Evolutionary conservation across 2,888 invertebrate species (phyloP).

Genomic region (Phymatocera aterrima): DNA sequence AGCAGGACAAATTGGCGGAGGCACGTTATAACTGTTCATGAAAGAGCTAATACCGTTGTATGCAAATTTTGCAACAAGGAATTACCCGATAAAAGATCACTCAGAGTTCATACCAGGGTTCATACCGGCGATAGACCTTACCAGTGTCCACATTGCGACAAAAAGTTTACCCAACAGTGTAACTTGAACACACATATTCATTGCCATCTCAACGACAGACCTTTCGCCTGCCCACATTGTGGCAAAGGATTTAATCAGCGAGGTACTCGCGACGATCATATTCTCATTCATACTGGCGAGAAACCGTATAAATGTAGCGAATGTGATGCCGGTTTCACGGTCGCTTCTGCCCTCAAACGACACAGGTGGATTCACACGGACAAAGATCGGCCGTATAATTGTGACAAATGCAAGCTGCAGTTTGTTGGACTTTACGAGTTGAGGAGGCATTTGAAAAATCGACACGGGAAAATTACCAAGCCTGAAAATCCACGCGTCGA

Average conservation of each 20-base stretch:
- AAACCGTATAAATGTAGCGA: constrained; percentile 23
- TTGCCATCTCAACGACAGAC: constrained; percentile 34
- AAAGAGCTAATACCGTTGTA: neutral
- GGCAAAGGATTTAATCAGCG: constrained; percentile 12
- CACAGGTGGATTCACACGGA: constrained; percentile 26
- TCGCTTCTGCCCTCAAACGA: constrained; percentile 8
- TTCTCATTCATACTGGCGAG: constrained; percentile 21
- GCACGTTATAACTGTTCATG: constrained; percentile 15
- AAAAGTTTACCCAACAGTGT: constrained; percentile 29
- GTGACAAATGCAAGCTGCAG: constrained; percentile 25
- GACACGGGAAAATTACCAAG: constrained; percentile 3
- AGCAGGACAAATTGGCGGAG: neutral
- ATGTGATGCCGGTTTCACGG: constrained; percentile 28
- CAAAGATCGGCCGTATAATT: neutral
- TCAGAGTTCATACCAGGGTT: constrained; percentile 3
- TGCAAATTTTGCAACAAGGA: constrained; percentile 36
- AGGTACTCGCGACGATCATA: constrained; percentile 27
- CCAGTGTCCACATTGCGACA: constrained; percentile 31
- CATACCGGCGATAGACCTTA: constrained; percentile 16
- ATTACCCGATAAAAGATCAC: constrained; percentile 11
- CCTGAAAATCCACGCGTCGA: neutral
- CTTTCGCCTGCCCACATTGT: constrained; percentile 15
- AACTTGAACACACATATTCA: constrained; percentile 30
- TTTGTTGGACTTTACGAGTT: constrained; percentile 37
- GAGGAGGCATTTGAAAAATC: constrained; percentile 23